These are phyloP conservation scores for Cydia amplana DNA, from an alignment of 1,140 invertebrate species.

Conservation along the genomic window DNA sequence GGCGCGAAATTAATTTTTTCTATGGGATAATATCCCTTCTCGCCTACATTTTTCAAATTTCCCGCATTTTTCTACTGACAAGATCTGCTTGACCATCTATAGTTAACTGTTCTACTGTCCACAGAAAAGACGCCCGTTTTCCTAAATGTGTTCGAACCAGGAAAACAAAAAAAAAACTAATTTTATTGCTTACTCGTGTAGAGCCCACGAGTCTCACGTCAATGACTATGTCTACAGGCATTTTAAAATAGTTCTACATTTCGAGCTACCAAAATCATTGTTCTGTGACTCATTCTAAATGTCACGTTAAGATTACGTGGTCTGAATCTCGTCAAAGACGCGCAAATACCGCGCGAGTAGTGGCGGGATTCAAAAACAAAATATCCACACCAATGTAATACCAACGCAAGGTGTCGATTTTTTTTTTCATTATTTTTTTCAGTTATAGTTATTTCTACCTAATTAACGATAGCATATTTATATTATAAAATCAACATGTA, in stretches of 20 bases:
- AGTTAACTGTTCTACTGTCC: too few relatives aligned
- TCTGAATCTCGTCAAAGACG: slow-evolving; percentile 41
- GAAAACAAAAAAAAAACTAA: not conserved
- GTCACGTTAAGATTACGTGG: slow-evolving; percentile 48
- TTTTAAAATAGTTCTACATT: slow-evolving; percentile 40
- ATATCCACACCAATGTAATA: not conserved
- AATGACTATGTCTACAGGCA: slow-evolving; percentile 9
- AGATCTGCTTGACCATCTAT: too few relatives aligned
- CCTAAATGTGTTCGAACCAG: not conserved
- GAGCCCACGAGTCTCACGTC: not conserved
- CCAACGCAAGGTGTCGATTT: too few relatives aligned
- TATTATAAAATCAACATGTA: too few relatives aligned
- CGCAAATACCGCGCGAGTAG: slow-evolving; percentile 35
- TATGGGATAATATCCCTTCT: too few relatives aligned
- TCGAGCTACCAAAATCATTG: slow-evolving; percentile 46
- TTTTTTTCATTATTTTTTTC: too few relatives aligned
- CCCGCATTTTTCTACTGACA: too few relatives aligned
- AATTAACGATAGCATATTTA: too few relatives aligned
- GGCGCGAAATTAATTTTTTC: too few relatives aligned
- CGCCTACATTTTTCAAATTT: too few relatives aligned
- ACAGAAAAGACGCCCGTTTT: not conserved
- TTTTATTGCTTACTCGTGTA: not conserved
- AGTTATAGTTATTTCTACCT: too few relatives aligned
- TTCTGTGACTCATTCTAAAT: slow-evolving; percentile 45
- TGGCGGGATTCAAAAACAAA: not conserved